Evolutionary conservation across 2,888 invertebrate species (phyloP).

Genomic region (Crematogaster levior): DNA sequence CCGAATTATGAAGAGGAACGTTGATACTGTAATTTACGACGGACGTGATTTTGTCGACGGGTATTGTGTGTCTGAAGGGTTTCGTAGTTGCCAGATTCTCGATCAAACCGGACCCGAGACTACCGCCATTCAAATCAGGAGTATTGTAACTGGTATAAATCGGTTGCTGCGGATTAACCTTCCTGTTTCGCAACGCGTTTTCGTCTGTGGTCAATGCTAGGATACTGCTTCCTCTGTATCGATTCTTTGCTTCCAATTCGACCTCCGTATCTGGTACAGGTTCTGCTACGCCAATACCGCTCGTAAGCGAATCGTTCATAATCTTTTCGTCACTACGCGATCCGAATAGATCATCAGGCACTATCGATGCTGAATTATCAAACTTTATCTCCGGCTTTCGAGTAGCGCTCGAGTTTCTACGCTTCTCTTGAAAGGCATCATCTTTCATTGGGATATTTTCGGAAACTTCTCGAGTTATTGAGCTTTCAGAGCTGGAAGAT

Average conservation of each 20-base stretch:
- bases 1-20: not conserved
- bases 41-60: conserved; percentile 82
- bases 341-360: not conserved
- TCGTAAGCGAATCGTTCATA: conserved; percentile 45
- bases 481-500: conserved; percentile 41
- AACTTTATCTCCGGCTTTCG: not conserved
- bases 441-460: not conserved
- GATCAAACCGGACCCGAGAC: conserved; percentile 78
- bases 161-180: conserved; percentile 69
- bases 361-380: not conserved
- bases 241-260: conserved; percentile 80
- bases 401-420: not conserved
- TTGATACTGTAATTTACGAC: conserved; percentile 59
- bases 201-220: conserved; percentile 64
- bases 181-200: conserved; percentile 69
- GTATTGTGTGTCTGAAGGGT: conserved; percentile 84
- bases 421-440: not conserved
- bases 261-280: conserved; percentile 82
- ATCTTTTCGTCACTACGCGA: not conserved
- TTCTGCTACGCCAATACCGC: conserved; percentile 83
- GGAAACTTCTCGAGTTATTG: not conserved
- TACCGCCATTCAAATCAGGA: conserved; percentile 80
- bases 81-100: conserved; percentile 81
- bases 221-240: conserved; percentile 76
- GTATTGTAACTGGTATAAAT: conserved; percentile 84